phyloP scores from a whole-genome alignment of 1,140 invertebrate species.

The Drosophila mauritiana region DNA sequence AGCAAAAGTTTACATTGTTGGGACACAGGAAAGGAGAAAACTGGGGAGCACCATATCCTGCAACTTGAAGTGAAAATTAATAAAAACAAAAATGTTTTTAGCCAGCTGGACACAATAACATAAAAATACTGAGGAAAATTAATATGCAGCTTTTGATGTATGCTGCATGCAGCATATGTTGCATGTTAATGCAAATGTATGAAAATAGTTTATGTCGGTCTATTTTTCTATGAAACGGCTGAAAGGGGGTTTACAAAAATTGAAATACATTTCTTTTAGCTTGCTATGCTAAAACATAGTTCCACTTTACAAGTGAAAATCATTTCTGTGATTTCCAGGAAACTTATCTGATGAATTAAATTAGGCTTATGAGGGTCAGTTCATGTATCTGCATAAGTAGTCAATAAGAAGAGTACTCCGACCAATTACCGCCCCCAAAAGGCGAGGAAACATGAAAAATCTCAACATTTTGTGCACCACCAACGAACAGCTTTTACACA shows the following conservation, averaged over 20 bases:
- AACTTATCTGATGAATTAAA: neutral
- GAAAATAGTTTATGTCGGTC: neutral
- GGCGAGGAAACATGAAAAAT: conserved; percentile 16
- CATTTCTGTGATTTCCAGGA: neutral
- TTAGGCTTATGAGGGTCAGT: conserved; percentile 9
- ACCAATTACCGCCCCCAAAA: conserved; percentile 43
- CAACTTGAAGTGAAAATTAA: conserved; percentile 68
- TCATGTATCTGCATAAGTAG: conserved; percentile 29
- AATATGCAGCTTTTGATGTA: conserved; percentile 73
- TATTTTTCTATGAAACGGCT: neutral
- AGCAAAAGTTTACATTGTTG: conserved; percentile 64
- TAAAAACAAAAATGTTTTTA: conserved; percentile 61
- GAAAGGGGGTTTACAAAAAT: neutral
- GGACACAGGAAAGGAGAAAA: conserved; percentile 7
- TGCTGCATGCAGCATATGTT: conserved; percentile 62
- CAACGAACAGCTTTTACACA: conserved; percentile 50
- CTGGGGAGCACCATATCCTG: conserved; percentile 5
- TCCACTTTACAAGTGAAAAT: neutral
- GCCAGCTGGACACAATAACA: conserved; percentile 27
- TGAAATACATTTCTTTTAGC: too few relatives aligned
- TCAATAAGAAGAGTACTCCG: conserved; percentile 24
- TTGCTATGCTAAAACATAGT: too few relatives aligned
- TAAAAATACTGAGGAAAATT: conserved; percentile 52
- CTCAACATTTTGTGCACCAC: conserved; percentile 23
- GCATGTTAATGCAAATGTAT: conserved; percentile 59